These are phyloP conservation scores for Drosophila tani DNA, from an alignment of 1,140 invertebrate species.

Conservation along the genomic window DNA sequence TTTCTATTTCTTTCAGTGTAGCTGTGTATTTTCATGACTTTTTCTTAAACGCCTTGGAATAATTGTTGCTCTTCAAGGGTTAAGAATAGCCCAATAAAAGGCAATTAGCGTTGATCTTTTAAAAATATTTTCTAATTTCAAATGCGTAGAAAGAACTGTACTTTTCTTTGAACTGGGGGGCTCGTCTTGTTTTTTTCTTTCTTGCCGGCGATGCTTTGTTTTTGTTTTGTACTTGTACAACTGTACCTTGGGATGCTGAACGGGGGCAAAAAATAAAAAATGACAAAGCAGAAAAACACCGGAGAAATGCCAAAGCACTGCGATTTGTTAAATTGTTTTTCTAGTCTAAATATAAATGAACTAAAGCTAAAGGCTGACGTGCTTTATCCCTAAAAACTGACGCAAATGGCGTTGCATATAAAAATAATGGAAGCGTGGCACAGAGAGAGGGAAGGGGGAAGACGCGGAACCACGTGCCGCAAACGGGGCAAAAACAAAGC, in stretches of 20 bases:
- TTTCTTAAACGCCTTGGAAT: not conserved
- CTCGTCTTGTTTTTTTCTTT: conserved; percentile 50
- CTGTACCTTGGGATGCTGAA: conserved; percentile 63
- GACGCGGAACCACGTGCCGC: conserved; percentile 47
- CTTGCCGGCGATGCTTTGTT: conserved; percentile 20
- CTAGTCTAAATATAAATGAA: conserved; percentile 74
- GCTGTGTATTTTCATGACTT: not conserved
- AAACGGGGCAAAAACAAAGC: conserved; percentile 24
- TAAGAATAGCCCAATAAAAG: not conserved
- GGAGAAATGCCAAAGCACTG: conserved; percentile 43
- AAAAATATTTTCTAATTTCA: not conserved
- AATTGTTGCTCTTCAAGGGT: conserved; percentile 14
- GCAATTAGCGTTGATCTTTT: conserved; percentile 4
- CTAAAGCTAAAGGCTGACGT: conserved; percentile 57
- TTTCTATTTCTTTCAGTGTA: conserved; percentile 7
- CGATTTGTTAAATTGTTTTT: conserved; percentile 69
- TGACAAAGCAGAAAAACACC: conserved; percentile 19
- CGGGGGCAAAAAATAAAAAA: conserved; percentile 29
- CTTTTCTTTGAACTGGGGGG: conserved; percentile 46
- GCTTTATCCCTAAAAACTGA: conserved; percentile 50
- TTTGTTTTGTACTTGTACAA: conserved; percentile 55
- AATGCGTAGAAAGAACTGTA: conserved; percentile 23
- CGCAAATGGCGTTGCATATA: conserved; percentile 48
- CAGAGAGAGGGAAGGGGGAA: not conserved
- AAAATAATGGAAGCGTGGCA: conserved; percentile 1